Base-by-base conservation (phyloP, 2,888 invertebrate species). In the Chloroclystis v-ata region DNA sequence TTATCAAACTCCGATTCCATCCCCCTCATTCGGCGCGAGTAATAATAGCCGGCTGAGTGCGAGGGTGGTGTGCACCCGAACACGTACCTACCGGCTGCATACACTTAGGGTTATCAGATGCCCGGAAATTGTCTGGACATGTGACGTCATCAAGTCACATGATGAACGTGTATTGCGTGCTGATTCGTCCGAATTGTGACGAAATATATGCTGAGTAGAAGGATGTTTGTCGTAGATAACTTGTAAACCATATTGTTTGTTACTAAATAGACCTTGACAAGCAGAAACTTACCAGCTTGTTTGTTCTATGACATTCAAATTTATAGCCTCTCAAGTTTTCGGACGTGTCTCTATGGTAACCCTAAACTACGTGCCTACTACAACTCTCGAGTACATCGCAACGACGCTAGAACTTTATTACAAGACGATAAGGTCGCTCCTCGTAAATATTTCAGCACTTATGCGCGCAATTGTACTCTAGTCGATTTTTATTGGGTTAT, bases 1-100 rank as follows among this genome's bases (percentile, higher is more conserved):
- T 83, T 80, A 82, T 82, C 77, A 77, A 76, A 73, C 72, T 74
- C 74, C 72, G 72, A 74, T 72, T 69, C 75, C 69, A 75, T 78
- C 82, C 80, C 73, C 66, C 62, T 61, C 63, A 61, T 65, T 62
- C 67, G 65, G 59, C 64, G 65, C 70, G 64, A 69, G 78, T 78
- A 80, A 82, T 82, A 84, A 82, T 81, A 76, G 72, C 72, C 71
- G 57, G 65, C 38, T 49, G 52, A 47, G 52, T 46, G 47, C 48
- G 65, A 67, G 63, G 61, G 65, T 64, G 66, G 56, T 69, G 69
- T 69, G 72, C 74, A 68, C 72, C 65, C 70, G 65, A 69, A 70
- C 75, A 69, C 75, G 74, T 75, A 71, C n/a, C n/a, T n/a, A n/a
- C 70, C 66, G 60, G 57, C 43, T 62, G 60, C 64, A 67, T 67